Evolutionary conservation across 2,888 invertebrate species (phyloP).

Genomic region (Mythimna lalbum): DNA sequence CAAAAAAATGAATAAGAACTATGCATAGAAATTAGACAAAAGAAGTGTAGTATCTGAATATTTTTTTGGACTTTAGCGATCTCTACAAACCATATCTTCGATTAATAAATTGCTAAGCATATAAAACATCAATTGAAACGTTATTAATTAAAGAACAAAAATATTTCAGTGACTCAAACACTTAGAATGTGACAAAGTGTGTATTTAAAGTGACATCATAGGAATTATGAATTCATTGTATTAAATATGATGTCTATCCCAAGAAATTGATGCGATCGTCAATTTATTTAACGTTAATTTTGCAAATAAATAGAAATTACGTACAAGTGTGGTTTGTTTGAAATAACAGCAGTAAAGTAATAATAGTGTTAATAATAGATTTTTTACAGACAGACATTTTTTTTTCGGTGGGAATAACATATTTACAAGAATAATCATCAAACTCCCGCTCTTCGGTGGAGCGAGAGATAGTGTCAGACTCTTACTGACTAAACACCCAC

Average conservation of each 20-base stretch:
- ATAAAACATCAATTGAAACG: not conserved
- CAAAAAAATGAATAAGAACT: no score
- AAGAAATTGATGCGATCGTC: constrained; percentile 28
- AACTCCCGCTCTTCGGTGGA: no score
- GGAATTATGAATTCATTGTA: not conserved
- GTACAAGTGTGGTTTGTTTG: not conserved
- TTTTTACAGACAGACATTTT: no score
- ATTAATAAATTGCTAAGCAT: not conserved
- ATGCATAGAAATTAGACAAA: no score
- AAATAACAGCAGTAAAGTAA: not conserved
- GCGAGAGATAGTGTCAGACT: no score
- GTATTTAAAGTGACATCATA: constrained; percentile 18
- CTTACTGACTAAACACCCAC: no score
- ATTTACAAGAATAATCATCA: no score
- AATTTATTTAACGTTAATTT: constrained; percentile 25
- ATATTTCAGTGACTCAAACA: constrained; percentile 4
- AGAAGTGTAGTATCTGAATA: not conserved
- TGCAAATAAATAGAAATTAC: constrained; percentile 10
- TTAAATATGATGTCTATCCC: constrained; percentile 9
- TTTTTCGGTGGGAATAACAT: no score
- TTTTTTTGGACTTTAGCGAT: not conserved
- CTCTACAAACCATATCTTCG: not conserved
- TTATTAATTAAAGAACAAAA: not conserved
- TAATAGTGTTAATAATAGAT: no score
- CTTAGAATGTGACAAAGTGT: constrained; percentile 12